A percentile compares a stretch with the other conserved stretches of the same genome.
Evolutionary conservation across 2,113 vertebrate species (phyloP).

Genomic region (Prietella phreatophila): DNA sequence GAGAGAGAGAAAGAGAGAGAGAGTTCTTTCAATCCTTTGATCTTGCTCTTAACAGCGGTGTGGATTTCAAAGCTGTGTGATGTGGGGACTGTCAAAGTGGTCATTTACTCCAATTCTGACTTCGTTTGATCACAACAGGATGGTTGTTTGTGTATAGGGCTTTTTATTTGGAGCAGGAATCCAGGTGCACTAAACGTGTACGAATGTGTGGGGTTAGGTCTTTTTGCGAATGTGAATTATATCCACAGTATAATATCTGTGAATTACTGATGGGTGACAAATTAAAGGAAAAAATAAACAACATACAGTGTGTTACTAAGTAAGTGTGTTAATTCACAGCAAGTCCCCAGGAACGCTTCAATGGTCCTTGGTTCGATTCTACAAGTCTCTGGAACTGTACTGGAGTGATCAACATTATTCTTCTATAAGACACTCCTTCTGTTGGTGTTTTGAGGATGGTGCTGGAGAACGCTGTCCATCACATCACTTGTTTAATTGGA

Average conservation of each 20-base stretch:
- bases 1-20: background rate
- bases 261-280: background rate
- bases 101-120: constrained; percentile 58
- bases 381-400: background rate
- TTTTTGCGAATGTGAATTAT: background rate
- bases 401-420: background rate
- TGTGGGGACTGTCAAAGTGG: constrained; percentile 52
- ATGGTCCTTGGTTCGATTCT: background rate
- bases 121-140: constrained; percentile 60
- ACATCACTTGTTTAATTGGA: background rate
- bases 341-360: background rate
- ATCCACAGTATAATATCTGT: background rate
- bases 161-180: background rate
- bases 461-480: background rate
- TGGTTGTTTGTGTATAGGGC: constrained; percentile 57
- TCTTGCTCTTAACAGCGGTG: constrained; percentile 45
- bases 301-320: background rate
- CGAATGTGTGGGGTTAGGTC: background rate
- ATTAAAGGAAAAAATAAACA: background rate
- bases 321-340: background rate
- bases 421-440: background rate
- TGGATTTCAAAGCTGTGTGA: constrained; percentile 55
- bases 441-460: background rate
- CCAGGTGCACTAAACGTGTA: constrained; percentile 35
- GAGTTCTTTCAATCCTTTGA: constrained; percentile 14